Evolutionary conservation across 2,888 invertebrate genomes (phyloP).

Genomic region (Drosophila longiperda): DNA sequence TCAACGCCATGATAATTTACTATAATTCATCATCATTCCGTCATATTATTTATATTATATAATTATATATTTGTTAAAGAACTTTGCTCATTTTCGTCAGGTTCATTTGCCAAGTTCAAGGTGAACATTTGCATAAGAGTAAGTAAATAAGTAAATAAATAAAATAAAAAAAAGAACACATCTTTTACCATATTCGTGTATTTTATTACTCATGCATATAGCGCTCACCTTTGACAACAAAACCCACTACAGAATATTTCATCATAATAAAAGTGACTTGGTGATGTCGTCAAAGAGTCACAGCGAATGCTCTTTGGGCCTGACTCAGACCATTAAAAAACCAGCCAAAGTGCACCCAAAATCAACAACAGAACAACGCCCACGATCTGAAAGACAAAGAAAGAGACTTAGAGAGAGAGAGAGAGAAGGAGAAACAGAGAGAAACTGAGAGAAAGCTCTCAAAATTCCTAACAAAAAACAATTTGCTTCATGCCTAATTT

Average conservation of each 20-base stretch:
- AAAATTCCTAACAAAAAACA: neutral
- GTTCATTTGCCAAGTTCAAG: conserved; percentile 72
- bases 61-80: conserved; percentile 32
- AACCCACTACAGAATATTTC: conserved; percentile 30
- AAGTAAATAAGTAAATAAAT: no score
- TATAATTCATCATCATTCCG: neutral
- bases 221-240: conserved; percentile 70
- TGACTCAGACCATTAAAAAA: conserved; percentile 37
- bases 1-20: conserved; percentile 1
- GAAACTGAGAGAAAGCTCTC: neutral
- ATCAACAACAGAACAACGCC: conserved; percentile 25
- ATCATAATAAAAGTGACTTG: conserved; percentile 52
- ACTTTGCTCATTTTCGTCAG: conserved; percentile 52
- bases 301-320: conserved; percentile 26
- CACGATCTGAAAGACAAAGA: conserved; percentile 14
- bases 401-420: neutral
- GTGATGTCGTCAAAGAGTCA: conserved; percentile 40
- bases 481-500: neutral
- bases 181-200: conserved; percentile 45
- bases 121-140: conserved; percentile 63
- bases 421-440: neutral
- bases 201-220: conserved; percentile 68
- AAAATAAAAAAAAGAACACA: conserved; percentile 14
- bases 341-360: conserved; percentile 45
- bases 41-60: conserved; percentile 4